Conservation (phyloP, 2,113 vertebrate genomes). For the Scytalopus superciliaris region DNA sequence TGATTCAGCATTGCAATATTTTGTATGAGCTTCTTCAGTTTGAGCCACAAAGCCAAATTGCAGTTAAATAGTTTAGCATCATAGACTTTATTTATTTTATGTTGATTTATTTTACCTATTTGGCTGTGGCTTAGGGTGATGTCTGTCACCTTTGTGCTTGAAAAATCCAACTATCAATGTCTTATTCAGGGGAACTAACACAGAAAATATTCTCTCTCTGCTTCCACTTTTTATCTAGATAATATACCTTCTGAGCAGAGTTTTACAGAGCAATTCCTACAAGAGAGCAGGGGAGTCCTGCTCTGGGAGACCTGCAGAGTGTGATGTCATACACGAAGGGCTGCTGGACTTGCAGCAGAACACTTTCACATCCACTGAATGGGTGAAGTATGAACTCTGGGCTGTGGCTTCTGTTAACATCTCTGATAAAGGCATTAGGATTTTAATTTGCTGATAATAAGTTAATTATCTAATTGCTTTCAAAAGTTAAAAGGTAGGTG, state of each 20-base stretch:
- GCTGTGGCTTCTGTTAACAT: neutral
- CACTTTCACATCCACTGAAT: conserved; percentile 68
- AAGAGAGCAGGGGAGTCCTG: neutral
- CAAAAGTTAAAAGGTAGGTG: neutral
- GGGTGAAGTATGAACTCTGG: conserved; percentile 72
- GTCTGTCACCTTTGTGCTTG: neutral
- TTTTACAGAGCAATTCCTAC: conserved; percentile 76
- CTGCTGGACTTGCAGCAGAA: conserved; percentile 72
- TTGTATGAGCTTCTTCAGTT: neutral
- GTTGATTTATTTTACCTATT: neutral
- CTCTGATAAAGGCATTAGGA: neutral
- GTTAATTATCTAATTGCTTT: neutral
- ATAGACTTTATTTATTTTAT: neutral
- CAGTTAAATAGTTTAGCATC: neutral
- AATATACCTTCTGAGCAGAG: conserved; percentile 76
- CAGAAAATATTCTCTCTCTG: neutral
- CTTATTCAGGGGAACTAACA: neutral
- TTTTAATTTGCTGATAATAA: neutral
- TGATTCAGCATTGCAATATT: neutral
- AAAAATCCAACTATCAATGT: neutral
- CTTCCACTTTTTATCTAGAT: conserved; percentile 59
- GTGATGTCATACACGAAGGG: conserved; percentile 67
- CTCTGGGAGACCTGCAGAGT: neutral
- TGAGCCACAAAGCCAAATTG: neutral
- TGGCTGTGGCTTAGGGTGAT: neutral